These are phyloP conservation scores for Crotalus tigris DNA, from an alignment of 2,113 vertebrate genomes.

Conservation along the genomic window DNA sequence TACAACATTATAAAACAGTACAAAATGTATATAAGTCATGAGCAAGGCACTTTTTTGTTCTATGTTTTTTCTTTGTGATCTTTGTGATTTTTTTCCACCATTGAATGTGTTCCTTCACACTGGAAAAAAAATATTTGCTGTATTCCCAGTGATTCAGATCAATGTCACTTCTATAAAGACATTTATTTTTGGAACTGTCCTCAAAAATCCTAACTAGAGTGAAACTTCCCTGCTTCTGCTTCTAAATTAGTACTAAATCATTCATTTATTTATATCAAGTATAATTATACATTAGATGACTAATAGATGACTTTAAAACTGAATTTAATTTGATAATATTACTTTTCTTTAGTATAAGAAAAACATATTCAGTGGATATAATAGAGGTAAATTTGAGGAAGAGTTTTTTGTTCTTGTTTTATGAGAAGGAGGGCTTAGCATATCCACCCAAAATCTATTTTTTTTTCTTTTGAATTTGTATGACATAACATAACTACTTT, in stretches of 20 bases:
- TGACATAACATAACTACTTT: neutral
- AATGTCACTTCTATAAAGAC: neutral
- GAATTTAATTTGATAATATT: neutral
- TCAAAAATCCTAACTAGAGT: neutral
- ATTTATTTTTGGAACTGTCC: neutral
- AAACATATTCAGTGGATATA: neutral
- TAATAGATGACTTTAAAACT: neutral
- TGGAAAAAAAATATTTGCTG: neutral
- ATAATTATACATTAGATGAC: neutral
- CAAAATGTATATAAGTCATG: neutral
- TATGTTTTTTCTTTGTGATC: neutral
- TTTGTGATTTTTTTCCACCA: neutral
- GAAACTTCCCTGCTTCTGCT: neutral
- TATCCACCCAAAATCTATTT: neutral
- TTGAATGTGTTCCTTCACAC: neutral
- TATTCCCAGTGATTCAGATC: neutral
- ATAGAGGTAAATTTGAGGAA: neutral
- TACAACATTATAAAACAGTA: neutral
- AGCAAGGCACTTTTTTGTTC: neutral
- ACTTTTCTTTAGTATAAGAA: neutral
- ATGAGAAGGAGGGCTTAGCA: neutral
- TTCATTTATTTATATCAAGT: neutral
- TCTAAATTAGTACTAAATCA: neutral
- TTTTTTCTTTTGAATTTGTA: neutral
- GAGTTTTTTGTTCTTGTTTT: neutral